These are phyloP conservation scores for Colossoma macropomum DNA, from an alignment of 2,113 vertebrate species.

Conservation along the genomic window DNA sequence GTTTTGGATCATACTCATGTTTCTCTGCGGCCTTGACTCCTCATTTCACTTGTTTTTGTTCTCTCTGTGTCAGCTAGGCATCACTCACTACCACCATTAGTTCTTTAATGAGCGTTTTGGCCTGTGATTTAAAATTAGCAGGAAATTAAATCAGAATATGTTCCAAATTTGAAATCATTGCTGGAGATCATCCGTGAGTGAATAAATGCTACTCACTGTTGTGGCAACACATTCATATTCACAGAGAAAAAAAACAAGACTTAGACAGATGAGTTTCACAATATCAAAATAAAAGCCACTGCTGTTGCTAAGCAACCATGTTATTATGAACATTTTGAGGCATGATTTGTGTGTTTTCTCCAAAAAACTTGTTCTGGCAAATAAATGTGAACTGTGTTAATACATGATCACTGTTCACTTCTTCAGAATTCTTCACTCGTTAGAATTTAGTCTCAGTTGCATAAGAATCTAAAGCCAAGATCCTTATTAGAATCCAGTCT, in stretches of 20 bases:
- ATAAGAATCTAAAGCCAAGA: not conserved
- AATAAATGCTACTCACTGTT: constrained; percentile 12
- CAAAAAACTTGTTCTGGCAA: not conserved
- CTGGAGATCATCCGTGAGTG: not conserved
- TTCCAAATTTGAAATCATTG: constrained; percentile 6
- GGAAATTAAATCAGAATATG: not conserved
- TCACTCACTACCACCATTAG: constrained; percentile 21
- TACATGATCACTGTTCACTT: not conserved
- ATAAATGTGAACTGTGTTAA: constrained; percentile 1
- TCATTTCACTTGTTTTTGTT: constrained; percentile 13
- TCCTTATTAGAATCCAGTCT: not conserved
- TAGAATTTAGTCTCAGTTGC: not conserved
- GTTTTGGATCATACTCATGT: not conserved
- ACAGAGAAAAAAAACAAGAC: not conserved
- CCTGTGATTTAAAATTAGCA: not conserved
- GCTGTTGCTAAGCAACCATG: constrained; percentile 24
- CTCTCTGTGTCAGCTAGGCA: not conserved
- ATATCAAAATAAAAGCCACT: constrained; percentile 34
- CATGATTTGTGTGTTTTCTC: constrained; percentile 7
- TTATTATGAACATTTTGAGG: constrained; percentile 7
- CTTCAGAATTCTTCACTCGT: constrained; percentile 3
- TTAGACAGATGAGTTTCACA: constrained; percentile 34
- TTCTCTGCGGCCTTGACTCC: not conserved
- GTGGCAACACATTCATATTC: not conserved
- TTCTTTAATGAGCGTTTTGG: constrained; percentile 16